Conservation (phyloP, 2,797 vertebrate species). For the Chelidonichthys spinosus region DNA sequence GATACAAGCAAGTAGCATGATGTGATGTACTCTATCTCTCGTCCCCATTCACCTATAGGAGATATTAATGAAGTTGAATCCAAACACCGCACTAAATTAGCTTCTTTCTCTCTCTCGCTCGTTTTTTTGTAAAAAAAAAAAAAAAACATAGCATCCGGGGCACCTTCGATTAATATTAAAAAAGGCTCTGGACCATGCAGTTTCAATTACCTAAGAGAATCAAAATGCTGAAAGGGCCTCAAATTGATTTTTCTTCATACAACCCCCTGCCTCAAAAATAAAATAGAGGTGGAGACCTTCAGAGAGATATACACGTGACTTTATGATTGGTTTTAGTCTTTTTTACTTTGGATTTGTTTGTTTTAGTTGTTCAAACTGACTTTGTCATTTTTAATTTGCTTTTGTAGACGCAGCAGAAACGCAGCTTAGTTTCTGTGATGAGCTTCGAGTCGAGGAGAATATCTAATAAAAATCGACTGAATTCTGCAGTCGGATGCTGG, state of each 20-base stretch:
- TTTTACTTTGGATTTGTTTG: background rate
- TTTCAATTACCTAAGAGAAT: conserved; percentile 82
- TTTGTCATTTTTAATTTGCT: background rate
- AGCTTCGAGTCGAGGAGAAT: background rate
- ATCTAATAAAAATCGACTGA: background rate
- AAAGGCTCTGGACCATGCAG: conserved; percentile 79
- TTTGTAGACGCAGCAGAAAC: background rate
- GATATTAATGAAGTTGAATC: conserved; percentile 74
- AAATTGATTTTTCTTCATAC: conserved; percentile 73
- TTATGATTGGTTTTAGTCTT: background rate
- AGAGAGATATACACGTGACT: conserved; percentile 6
- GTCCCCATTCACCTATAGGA: conserved; percentile 65
- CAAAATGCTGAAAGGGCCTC: conserved; percentile 72
- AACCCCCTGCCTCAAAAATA: conserved; percentile 19
- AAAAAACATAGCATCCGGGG: conserved; percentile 64
- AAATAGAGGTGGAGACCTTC: conserved; percentile 31
- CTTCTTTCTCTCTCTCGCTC: conserved; percentile 25
- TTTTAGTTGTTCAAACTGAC: background rate
- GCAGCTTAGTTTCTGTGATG: background rate
- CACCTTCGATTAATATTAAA: conserved; percentile 80
- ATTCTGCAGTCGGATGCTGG: background rate
- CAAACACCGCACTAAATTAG: conserved; percentile 64
- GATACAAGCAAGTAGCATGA: conserved; percentile 50
- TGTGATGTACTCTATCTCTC: conserved; percentile 62
- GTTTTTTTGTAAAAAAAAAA: conserved; percentile 45